These are phyloP conservation scores for Timandra comae DNA, from an alignment of 2,888 invertebrate genomes.

Conservation along the genomic window DNA sequence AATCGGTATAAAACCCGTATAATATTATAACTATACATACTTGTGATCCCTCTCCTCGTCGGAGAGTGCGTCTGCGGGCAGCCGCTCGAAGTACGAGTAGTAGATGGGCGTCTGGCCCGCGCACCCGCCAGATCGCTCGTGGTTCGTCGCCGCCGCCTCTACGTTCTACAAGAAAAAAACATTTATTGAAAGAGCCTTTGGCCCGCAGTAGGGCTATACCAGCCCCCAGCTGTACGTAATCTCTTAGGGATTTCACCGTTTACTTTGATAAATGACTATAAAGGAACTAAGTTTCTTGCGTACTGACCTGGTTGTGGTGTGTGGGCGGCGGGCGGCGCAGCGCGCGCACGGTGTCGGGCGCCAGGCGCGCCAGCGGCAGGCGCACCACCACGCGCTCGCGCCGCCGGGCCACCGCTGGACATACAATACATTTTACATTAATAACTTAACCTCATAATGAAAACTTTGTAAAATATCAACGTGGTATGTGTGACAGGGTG, in stretches of 20 bases:
- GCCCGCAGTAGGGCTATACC: no score
- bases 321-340: conserved; percentile 30
- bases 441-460: no score
- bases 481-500: no score
- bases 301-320: conserved; percentile 21
- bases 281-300: not conserved
- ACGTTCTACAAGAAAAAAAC: conserved; percentile 19
- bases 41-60: conserved; percentile 77
- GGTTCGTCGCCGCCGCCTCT: conserved; percentile 79
- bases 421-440: no score
- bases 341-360: conserved; percentile 42
- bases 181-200: no score
- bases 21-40: conserved; percentile 36
- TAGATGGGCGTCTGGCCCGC: conserved; percentile 71
- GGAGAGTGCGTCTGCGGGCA: conserved; percentile 79
- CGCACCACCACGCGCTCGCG: conserved; percentile 46
- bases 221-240: no score
- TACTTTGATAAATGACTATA: no score
- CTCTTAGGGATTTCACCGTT: no score
- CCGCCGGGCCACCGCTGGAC: conserved; percentile 28
- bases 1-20: no score
- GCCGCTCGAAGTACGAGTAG: conserved; percentile 83
- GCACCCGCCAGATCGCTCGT: conserved; percentile 75
- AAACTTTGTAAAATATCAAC: no score
- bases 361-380: conserved; percentile 51